A percentile compares a stretch with the other conserved stretches of the same genome.
These are phyloP conservation scores for Sciurus carolinensis DNA, from an alignment of 2,797 vertebrate genomes.

Conservation along the genomic window DNA sequence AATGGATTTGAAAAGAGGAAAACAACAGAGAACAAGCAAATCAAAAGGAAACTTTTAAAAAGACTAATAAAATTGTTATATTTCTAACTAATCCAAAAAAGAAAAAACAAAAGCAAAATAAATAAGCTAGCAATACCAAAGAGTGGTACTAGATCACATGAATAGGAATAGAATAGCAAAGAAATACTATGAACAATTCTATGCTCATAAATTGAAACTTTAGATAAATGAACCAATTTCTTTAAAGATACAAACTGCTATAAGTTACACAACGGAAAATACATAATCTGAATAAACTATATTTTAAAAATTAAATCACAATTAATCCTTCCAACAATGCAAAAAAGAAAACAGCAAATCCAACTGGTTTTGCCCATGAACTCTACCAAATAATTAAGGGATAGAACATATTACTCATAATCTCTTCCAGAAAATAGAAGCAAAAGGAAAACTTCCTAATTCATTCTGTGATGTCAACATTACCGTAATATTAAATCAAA, in stretches of 20 bases:
- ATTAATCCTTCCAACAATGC: neutral
- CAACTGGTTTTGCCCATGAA: neutral
- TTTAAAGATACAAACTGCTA: neutral
- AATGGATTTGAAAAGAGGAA: neutral
- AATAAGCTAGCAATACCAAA: neutral
- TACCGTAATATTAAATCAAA: neutral
- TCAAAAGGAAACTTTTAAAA: neutral
- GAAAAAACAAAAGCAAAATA: neutral
- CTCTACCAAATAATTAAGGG: neutral
- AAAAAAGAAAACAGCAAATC: neutral
- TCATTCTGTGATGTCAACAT: neutral
- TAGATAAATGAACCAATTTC: neutral
- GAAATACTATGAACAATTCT: neutral
- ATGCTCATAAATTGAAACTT: neutral
- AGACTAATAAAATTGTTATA: neutral
- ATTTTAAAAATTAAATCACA: neutral
- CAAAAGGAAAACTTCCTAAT: neutral
- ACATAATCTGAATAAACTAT: neutral
- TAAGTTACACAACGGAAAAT: neutral
- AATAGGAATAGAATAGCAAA: neutral
- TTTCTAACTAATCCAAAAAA: neutral
- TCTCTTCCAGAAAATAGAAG: neutral
- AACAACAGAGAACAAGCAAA: neutral
- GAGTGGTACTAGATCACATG: neutral
- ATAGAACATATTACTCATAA: neutral